A percentile compares a stretch with the other conserved stretches of the same genome.
Evolutionary conservation across 2,888 invertebrate species (phyloP).

Genomic region (Agrotis ipsilon): DNA sequence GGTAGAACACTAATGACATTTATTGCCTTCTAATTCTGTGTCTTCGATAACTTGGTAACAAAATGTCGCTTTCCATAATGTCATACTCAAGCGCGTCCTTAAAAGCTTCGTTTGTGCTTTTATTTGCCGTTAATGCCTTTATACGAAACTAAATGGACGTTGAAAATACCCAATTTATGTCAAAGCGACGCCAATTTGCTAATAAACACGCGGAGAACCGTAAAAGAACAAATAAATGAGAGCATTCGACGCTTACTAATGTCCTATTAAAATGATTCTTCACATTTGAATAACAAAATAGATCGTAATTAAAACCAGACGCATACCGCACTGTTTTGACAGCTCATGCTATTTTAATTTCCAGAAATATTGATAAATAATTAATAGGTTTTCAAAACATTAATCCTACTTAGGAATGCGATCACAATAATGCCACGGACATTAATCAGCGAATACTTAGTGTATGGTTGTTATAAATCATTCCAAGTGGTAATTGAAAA

Average conservation of each 20-base stretch:
- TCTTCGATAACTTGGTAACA: constrained; percentile 67
- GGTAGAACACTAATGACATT: constrained; percentile 67
- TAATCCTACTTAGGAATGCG: constrained; percentile 74
- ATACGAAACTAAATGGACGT: constrained; percentile 76
- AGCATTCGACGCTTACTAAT: constrained; percentile 29
- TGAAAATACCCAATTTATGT: constrained; percentile 71
- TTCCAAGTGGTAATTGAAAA: constrained; percentile 86
- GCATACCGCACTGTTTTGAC: constrained; percentile 45
- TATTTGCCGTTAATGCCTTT: constrained; percentile 75
- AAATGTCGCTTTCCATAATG: constrained; percentile 69
- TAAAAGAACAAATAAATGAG: constrained; percentile 43
- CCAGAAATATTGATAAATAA: constrained; percentile 51
- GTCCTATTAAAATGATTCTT: constrained; percentile 31
- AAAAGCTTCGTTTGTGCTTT: constrained; percentile 75
- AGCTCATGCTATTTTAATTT: constrained; percentile 55
- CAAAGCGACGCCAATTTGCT: constrained; percentile 72
- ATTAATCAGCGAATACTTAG: constrained; percentile 78
- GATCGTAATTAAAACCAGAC: constrained; percentile 40
- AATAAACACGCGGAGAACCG: constrained; percentile 44
- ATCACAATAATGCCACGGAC: constrained; percentile 74
- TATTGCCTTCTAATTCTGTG: constrained; percentile 70
- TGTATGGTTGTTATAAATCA: constrained; percentile 80
- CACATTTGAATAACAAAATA: constrained; percentile 53
- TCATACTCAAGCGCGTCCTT: constrained; percentile 72
- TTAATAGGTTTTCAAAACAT: constrained; percentile 66